Conservation (phyloP, 2,113 vertebrate species). For the Plotosus lineatus region DNA sequence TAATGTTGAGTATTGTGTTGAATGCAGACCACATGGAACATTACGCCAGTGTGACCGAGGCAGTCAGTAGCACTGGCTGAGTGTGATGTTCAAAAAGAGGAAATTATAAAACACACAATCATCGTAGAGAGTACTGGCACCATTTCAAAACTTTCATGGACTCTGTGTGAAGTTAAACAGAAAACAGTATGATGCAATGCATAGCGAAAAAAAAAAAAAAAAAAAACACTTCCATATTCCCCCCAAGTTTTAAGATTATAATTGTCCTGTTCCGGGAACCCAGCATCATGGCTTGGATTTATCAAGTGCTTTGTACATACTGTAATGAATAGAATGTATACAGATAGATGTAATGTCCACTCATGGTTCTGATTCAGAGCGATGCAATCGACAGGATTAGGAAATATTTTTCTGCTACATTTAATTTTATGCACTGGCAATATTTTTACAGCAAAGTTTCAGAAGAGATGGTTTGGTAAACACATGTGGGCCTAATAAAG, state of each 20-base stretch:
- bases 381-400: neutral
- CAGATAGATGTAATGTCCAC: neutral
- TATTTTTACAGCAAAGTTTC: neutral
- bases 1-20: neutral
- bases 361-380: neutral
- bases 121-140: constrained; percentile 29
- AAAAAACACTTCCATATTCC: no score
- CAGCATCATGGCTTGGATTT: neutral
- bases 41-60: neutral
- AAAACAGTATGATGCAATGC: neutral
- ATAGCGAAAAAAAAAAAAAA: neutral
- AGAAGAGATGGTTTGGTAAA: neutral
- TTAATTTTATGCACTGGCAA: neutral
- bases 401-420: neutral
- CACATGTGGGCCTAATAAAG: neutral
- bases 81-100: constrained; percentile 47
- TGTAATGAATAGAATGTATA: neutral
- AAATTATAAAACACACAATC: constrained; percentile 42
- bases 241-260: neutral
- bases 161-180: constrained; percentile 21
- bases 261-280: neutral
- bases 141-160: neutral
- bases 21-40: neutral
- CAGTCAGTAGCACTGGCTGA: neutral
- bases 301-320: no score